Base-by-base conservation (phyloP, 2,113 vertebrate genomes). In the Amazona guildingii region DNA sequence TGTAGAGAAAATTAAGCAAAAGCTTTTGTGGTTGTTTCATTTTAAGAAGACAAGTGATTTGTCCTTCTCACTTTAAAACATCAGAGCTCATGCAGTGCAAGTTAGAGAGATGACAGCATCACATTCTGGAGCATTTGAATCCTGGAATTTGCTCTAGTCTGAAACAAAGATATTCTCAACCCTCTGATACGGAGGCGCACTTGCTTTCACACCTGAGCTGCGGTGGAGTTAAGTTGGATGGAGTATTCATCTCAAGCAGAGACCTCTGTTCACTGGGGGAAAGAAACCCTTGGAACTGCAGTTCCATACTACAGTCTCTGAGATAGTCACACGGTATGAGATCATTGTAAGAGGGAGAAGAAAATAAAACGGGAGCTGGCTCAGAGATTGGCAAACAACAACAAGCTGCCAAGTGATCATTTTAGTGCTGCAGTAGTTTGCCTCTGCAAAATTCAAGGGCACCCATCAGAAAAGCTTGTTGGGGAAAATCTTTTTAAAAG, bases 371-470 rank as follows among this genome's bases (percentile, higher is more conserved):
- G 51, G 68, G 64, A 93, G 51, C 43, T 90, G 83, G 68, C 79
- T 92, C 28, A 9, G 51, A 73, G 52, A 41, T 80, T 66, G 64
- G 92, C 80, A 82, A 82, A 43, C 48, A 68, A 24, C 72, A 92
- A 68, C 77, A 86, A 88, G 64, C 88, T 95, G 88, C 76, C 64
- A 92, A 75, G 61, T 75, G 43, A 77, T 73, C 79, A 10, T 83
- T 86, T 90, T 43, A 74, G 64, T 66, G 68, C 85, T 81, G 76
- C 76, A 28, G 46, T 73, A 73, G 67, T 89, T 91, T 95, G 35
- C n/a, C 78, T 89, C 48, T 94, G 89, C 70, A 85, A 52, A 74
- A 85, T 94, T 91, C 90, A 95, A 95, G 92, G 90, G 54, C 72
- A 29, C 2, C 25, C 43, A 35, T 86, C 59, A 83, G 59, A 92